These are phyloP conservation scores for Drosophila nigrodunni DNA, from an alignment of 1,140 invertebrate genomes.

Conservation along the genomic window DNA sequence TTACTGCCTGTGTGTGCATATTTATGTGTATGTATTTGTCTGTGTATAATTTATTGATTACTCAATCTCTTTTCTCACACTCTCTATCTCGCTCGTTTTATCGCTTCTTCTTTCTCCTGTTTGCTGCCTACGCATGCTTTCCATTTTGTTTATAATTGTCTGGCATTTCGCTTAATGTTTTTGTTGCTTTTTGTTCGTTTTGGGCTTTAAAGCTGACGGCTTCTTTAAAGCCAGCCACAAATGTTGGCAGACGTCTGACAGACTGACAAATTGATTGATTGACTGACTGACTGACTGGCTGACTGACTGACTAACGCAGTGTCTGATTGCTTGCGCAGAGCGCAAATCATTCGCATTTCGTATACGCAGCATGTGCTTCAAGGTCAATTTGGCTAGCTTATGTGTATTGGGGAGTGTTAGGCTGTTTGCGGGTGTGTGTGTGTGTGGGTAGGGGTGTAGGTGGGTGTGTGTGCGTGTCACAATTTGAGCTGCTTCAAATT, in stretches of 20 bases:
- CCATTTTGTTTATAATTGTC: slow-evolving; percentile 54
- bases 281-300: slow-evolving; percentile 1
- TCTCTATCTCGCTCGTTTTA: slow-evolving; percentile 1
- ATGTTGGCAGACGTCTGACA: background rate
- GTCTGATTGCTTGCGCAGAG: slow-evolving; percentile 13
- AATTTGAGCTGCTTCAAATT: slow-evolving; percentile 14
- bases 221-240: background rate
- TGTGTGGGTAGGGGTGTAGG: background rate
- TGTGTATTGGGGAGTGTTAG: background rate
- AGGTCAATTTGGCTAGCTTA: slow-evolving; percentile 26
- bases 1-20: slow-evolving; percentile 4
- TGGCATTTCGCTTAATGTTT: slow-evolving; percentile 16
- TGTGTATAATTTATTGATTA: slow-evolving; percentile 72
- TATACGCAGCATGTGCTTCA: slow-evolving; percentile 48
- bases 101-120: background rate
- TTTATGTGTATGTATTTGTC: background rate
- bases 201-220: slow-evolving; percentile 22
- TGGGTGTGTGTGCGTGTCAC: slow-evolving; percentile 12
- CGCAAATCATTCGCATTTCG: slow-evolving; percentile 22
- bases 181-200: slow-evolving; percentile 6
- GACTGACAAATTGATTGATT: background rate
- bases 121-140: slow-evolving; percentile 27
- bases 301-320: background rate
- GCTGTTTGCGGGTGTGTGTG: slow-evolving; percentile 5
- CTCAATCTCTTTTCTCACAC: slow-evolving; percentile 11